These are phyloP conservation scores for Alloscopus bannaensis DNA, from an alignment of 2,888 invertebrate species.

Conservation along the genomic window DNA sequence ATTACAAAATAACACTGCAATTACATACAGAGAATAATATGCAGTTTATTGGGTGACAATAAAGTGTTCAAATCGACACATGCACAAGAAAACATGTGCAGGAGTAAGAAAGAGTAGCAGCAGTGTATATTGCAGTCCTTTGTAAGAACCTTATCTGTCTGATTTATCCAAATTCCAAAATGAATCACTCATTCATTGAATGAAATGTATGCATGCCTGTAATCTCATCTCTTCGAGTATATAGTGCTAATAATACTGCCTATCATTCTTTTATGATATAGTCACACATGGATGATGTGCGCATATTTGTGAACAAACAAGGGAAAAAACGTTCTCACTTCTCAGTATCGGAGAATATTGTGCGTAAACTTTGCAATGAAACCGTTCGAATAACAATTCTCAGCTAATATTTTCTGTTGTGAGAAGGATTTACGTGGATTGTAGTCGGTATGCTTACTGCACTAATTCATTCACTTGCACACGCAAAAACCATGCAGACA, in stretches of 20 bases:
- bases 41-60: neutral
- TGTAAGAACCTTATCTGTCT: neutral
- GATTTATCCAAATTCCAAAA: neutral
- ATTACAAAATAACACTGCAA: neutral
- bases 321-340: neutral
- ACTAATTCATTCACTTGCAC: too few relatives aligned
- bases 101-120: too few relatives aligned
- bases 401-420: too few relatives aligned
- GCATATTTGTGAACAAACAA: neutral
- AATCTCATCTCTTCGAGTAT: too few relatives aligned
- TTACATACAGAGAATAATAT: neutral
- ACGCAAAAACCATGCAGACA: too few relatives aligned
- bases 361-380: neutral
- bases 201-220: neutral
- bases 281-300: neutral
- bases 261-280: too few relatives aligned
- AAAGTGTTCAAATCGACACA: neutral
- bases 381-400: too few relatives aligned
- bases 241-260: too few relatives aligned
- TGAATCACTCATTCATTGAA: constrained; percentile 12
- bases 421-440: too few relatives aligned
- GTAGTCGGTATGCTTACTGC: too few relatives aligned
- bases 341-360: neutral
- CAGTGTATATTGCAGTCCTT: neutral
- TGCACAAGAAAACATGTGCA: too few relatives aligned